phyloP scores from a whole-genome alignment of 1,140 invertebrate species.

The Drosophila chauvacae region DNA sequence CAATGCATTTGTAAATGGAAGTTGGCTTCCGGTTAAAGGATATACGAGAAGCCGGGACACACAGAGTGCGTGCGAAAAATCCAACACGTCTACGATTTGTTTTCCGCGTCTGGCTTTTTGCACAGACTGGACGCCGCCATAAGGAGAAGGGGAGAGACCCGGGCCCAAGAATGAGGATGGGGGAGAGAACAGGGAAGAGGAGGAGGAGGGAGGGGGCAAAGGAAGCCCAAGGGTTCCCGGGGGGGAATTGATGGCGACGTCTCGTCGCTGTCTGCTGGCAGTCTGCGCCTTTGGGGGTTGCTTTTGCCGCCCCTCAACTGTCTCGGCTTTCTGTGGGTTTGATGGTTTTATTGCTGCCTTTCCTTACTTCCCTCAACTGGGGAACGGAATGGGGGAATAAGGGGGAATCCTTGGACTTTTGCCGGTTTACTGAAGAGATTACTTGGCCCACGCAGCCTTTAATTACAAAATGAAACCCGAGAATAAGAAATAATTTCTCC shows the following conservation, averaged over 20 bases:
- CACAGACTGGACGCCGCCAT: slow-evolving; percentile 73
- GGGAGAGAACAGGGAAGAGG: slow-evolving; percentile 9
- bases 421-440: neutral
- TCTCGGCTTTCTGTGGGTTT: slow-evolving; percentile 54
- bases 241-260: slow-evolving; percentile 59
- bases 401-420: neutral
- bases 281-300: slow-evolving; percentile 67
- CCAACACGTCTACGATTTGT: slow-evolving; percentile 73
- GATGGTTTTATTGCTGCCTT: slow-evolving; percentile 67
- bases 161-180: neutral
- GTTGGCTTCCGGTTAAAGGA: slow-evolving; percentile 79
- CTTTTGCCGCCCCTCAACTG: slow-evolving; percentile 25
- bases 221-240: slow-evolving; percentile 9
- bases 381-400: neutral
- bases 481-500: neutral
- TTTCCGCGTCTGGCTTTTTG: slow-evolving; percentile 60
- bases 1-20: slow-evolving; percentile 68
- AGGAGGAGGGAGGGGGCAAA: slow-evolving; percentile 1
- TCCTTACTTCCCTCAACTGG: neutral
- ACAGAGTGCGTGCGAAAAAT: slow-evolving; percentile 75
- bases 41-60: slow-evolving; percentile 54
- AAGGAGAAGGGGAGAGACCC: slow-evolving; percentile 2
- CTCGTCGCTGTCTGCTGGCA: slow-evolving; percentile 78
- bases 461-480: slow-evolving; percentile 1
- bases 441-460: neutral